A percentile compares a stretch with the other conserved stretches of the same genome.
These are phyloP conservation scores for Paralichthys olivaceus DNA, from an alignment of 2,113 vertebrate genomes.

Conservation along the genomic window DNA sequence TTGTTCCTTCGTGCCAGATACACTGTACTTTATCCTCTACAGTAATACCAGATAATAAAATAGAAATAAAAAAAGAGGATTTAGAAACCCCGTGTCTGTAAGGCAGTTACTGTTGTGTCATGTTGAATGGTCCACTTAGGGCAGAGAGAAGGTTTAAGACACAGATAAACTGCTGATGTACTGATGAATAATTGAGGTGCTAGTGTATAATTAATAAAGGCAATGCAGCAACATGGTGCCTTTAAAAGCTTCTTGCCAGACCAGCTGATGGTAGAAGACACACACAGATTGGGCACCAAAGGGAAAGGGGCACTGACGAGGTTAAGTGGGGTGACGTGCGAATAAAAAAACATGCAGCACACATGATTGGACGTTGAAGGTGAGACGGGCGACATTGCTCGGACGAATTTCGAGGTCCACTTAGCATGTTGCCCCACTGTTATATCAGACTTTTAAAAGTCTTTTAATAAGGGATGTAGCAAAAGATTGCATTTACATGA, in stretches of 20 bases:
- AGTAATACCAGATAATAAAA: background rate
- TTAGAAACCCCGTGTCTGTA: slow-evolving; percentile 4
- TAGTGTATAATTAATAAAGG: slow-evolving; percentile 73
- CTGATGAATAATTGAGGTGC: slow-evolving; percentile 68
- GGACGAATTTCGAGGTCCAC: background rate
- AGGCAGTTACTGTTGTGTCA: slow-evolving; percentile 56
- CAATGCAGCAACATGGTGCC: slow-evolving; percentile 49
- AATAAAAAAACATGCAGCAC: slow-evolving; percentile 12
- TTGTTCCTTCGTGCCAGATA: background rate
- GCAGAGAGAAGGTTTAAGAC: slow-evolving; percentile 61
- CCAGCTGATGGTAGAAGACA: slow-evolving; percentile 30
- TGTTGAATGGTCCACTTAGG: slow-evolving; percentile 52
- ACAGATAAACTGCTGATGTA: slow-evolving; percentile 59
- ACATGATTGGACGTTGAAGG: background rate
- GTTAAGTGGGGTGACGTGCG: slow-evolving; percentile 57
- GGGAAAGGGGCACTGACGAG: slow-evolving; percentile 13
- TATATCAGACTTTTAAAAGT: background rate
- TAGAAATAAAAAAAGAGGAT: background rate
- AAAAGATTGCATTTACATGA: slow-evolving; percentile 13
- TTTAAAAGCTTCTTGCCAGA: slow-evolving; percentile 67
- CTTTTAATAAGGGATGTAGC: background rate
- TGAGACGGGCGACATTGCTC: background rate
- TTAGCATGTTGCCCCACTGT: background rate
- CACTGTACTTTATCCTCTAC: background rate
- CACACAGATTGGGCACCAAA: slow-evolving; percentile 36